phyloP scores from a whole-genome alignment of 2,797 vertebrate species.

The Kryptolebias ocellatus region DNA sequence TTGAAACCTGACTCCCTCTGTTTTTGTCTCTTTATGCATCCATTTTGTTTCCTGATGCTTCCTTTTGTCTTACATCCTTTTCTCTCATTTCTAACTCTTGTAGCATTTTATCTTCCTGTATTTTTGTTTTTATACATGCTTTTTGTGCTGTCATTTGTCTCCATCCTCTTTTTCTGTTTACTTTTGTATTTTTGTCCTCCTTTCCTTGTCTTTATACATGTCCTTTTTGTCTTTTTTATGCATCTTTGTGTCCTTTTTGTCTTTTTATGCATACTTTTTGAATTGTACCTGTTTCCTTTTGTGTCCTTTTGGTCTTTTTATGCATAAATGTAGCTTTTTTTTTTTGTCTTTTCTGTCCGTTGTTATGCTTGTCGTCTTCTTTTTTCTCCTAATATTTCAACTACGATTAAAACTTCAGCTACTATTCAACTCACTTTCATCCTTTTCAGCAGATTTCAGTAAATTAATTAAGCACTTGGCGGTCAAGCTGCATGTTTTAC shows the following conservation, averaged over 20 bases:
- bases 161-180: neutral
- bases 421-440: too few species aligned
- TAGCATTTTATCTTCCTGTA: neutral
- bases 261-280: too few species aligned
- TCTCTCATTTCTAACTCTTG: neutral
- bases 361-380: neutral
- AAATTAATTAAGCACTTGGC: too few species aligned
- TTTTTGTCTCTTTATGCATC: too few species aligned
- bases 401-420: neutral
- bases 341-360: neutral
- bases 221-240: neutral
- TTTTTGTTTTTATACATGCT: neutral
- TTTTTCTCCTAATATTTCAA: neutral
- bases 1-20: too few species aligned
- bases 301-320: too few species aligned
- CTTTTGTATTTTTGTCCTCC: too few species aligned
- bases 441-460: too few species aligned
- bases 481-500: too few species aligned
- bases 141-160: neutral
- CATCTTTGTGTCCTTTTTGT: neutral
- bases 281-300: too few species aligned
- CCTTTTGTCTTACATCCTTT: neutral
- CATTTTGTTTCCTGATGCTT: too few species aligned
- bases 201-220: neutral
- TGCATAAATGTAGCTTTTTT: neutral